Conservation (phyloP, 2,113 vertebrate species). For the Shinisaurus crocodilurus region DNA sequence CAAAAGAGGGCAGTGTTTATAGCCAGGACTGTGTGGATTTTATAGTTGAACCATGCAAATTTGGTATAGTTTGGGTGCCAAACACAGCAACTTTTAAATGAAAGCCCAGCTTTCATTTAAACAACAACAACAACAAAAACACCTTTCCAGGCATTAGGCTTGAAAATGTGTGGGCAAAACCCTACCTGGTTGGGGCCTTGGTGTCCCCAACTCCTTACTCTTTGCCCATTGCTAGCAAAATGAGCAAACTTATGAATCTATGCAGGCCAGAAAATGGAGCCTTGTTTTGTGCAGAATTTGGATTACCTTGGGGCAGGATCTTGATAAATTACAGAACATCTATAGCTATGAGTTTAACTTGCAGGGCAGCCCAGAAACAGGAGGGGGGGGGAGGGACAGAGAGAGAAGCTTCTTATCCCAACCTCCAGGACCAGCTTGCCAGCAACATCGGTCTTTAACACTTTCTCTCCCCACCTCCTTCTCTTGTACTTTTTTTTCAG, state of each 20-base stretch:
- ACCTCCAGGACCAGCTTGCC: background rate
- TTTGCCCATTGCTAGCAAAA: background rate
- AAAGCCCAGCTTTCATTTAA: background rate
- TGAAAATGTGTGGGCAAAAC: background rate
- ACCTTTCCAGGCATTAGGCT: background rate
- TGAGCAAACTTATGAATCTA: background rate
- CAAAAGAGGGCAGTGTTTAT: too few relatives aligned
- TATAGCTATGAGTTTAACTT: background rate
- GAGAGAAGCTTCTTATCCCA: background rate
- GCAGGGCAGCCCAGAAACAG: background rate
- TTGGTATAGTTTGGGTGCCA: background rate
- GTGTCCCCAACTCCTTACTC: background rate
- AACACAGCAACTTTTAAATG: too few relatives aligned
- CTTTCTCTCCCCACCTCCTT: background rate
- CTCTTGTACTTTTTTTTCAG: constrained; percentile 65
- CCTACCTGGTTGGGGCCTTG: background rate
- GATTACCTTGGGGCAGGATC: background rate
- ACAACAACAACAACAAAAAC: background rate
- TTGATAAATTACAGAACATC: background rate
- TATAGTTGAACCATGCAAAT: background rate
- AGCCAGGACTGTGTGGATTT: background rate
- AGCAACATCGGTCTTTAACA: background rate
- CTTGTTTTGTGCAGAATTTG: background rate
- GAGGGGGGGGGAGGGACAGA: background rate
- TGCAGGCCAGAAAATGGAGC: background rate